Base-by-base conservation (phyloP, 2,888 invertebrate species). In the Drosophila algonquin region DNA sequence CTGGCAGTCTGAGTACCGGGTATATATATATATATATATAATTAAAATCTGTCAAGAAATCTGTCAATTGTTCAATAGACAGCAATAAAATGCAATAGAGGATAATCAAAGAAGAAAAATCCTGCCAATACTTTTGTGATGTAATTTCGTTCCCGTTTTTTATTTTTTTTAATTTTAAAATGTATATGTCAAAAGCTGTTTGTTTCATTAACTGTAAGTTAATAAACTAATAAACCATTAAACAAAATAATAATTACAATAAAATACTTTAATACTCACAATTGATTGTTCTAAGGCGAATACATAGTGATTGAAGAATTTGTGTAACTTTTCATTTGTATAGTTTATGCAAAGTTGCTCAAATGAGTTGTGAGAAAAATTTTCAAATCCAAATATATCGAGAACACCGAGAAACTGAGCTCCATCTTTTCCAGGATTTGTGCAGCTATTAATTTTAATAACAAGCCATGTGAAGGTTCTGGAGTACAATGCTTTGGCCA, bases 271-370 rank as follows among this genome's bases (percentile, higher is more conserved):
- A 18, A 52, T 80, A 95, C 97, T 95, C 93, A 98, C 97, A 90
- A 97, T 96, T 93, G 97, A 97, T 92, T 98, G 98, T 91, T 98
- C 98, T 77, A 98, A 91, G 1, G 98, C 97, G 90, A 98, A 98
- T 30, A 98, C 98, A 90, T 98, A 98, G 91, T 98, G 98, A 93
- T 98, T 98, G 93, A 98, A 98, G 93, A 98, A 98, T 93, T 97
- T 97, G 91, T 98, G 98, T 44, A 98, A 93, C 91, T 98, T 98
- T 92, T 98, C 98, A 90, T 98, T 98, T 0, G 98, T 97, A 92
- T 97, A 98, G 93, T 98, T 98, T 77, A 98, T 98, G 91, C 98
- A 98, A 12, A 98, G 94, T 90, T 98, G 98, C 91, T 98, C 98
- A 82, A 98, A 96, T 1, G 97, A 97, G 92, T 98, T 98, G n/a